Evolutionary conservation across 37 sponge, comb jelly and placozoan genomes (phyloP).

Genomic region (Beroe forskalii): DNA sequence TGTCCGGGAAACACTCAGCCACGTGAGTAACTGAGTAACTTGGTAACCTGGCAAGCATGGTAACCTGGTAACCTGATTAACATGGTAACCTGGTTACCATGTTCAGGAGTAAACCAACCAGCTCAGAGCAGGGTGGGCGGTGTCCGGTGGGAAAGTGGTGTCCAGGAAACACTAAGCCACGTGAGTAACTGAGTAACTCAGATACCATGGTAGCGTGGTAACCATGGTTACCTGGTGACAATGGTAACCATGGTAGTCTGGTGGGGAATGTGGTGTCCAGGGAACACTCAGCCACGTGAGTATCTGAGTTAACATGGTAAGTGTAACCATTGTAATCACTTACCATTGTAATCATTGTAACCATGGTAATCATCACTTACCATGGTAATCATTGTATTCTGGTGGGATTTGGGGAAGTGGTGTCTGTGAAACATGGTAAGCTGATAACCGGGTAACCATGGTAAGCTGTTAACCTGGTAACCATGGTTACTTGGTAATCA

Average conservation of each 20-base stretch:
- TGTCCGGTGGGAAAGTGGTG: conserved; percentile 56
- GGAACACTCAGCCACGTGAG: conserved; percentile 22
- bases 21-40: not conserved
- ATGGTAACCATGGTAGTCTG: too few relatives aligned
- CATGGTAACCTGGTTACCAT: not conserved
- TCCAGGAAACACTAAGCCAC: conserved; percentile 39
- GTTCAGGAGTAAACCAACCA: conserved; percentile 40
- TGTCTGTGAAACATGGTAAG: too few relatives aligned
- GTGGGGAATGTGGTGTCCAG: conserved; percentile 56
- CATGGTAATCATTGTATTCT: too few relatives aligned
- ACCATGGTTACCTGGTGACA: not conserved
- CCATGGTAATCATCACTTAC: too few relatives aligned
- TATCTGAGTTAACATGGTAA: too few relatives aligned
- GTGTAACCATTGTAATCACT: too few relatives aligned
- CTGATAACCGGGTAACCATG: not conserved
- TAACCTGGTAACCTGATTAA: not conserved
- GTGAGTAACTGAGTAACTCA: too few relatives aligned
- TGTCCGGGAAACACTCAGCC: conserved; percentile 56
- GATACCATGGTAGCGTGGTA: not conserved
- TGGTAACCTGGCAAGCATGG: not conserved
- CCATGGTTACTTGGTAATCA: not conserved
- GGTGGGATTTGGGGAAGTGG: too few relatives aligned
- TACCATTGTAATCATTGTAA: too few relatives aligned
- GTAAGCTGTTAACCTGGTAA: not conserved
- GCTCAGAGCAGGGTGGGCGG: conserved; percentile 58